Conservation (phyloP, 1,140 invertebrate genomes). For the Vollenhovia emeryi region DNA sequence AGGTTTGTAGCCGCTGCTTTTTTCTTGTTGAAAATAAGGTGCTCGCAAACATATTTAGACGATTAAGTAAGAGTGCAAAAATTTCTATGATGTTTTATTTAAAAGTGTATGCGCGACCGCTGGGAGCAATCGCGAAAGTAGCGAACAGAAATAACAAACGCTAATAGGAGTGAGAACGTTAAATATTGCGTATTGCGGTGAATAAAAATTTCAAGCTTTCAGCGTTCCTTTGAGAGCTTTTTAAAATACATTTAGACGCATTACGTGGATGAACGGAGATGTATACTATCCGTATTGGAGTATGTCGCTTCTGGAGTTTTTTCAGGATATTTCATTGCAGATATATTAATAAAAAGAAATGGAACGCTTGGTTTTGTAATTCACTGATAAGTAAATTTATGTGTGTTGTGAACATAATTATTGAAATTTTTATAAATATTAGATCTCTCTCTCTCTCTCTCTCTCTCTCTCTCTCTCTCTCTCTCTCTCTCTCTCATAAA, state of each 20-base stretch:
- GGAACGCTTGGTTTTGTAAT: neutral
- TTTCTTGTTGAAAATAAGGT: neutral
- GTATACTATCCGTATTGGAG: neutral
- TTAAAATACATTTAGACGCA: conserved; percentile 3
- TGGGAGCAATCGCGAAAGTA: conserved; percentile 38
- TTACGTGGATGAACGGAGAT: neutral
- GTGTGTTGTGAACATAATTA: neutral
- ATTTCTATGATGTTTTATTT: conserved; percentile 26
- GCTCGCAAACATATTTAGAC: neutral
- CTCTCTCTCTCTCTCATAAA: too few relatives aligned
- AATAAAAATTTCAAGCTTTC: conserved; percentile 3
- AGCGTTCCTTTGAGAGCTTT: conserved; percentile 24
- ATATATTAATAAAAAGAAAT: neutral
- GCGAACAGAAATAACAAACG: conserved; percentile 18
- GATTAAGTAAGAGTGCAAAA: neutral
- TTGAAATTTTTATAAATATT: neutral
- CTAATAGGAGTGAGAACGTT: neutral
- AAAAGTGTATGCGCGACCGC: neutral
- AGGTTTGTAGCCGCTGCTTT: conserved; percentile 81
- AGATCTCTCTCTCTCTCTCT: too few relatives aligned
- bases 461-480: too few relatives aligned
- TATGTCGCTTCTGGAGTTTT: neutral
- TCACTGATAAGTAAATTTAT: neutral
- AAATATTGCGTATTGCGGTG: conserved; percentile 8
- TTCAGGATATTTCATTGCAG: neutral